Conservation (phyloP, 2,113 vertebrate genomes). For the Capricornis sumatraensis region DNA sequence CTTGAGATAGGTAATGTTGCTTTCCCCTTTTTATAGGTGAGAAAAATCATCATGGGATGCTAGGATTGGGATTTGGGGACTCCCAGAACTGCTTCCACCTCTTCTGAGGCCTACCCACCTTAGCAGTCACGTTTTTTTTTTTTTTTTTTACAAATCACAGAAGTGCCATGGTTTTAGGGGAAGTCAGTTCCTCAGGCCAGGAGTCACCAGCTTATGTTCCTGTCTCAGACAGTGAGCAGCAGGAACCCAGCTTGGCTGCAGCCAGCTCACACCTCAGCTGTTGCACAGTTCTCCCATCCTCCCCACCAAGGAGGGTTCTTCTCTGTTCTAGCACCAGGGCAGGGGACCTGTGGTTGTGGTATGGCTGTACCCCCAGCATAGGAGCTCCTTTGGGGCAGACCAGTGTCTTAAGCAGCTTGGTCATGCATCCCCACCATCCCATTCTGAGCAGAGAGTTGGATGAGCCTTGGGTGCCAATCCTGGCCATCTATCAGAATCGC, state of each 20-base stretch:
- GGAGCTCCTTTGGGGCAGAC: background rate
- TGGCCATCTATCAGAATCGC: background rate
- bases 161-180: background rate
- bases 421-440: background rate
- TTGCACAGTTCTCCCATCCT: background rate
- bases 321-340: background rate
- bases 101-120: background rate
- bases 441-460: background rate
- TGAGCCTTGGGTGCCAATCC: background rate
- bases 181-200: background rate
- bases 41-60: background rate
- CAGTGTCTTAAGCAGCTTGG: background rate
- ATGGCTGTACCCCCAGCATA: background rate
- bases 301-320: background rate
- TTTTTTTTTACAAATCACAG: background rate
- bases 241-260: background rate
- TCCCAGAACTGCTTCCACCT: background rate
- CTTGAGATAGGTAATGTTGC: background rate
- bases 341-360: background rate
- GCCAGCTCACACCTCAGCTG: background rate
- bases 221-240: background rate
- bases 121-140: background rate
- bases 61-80: background rate
- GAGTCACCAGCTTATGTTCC: background rate
- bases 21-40: background rate